Base-by-base conservation (phyloP, 92 coral and sea anemone species). In the Siderastrea radians region DNA sequence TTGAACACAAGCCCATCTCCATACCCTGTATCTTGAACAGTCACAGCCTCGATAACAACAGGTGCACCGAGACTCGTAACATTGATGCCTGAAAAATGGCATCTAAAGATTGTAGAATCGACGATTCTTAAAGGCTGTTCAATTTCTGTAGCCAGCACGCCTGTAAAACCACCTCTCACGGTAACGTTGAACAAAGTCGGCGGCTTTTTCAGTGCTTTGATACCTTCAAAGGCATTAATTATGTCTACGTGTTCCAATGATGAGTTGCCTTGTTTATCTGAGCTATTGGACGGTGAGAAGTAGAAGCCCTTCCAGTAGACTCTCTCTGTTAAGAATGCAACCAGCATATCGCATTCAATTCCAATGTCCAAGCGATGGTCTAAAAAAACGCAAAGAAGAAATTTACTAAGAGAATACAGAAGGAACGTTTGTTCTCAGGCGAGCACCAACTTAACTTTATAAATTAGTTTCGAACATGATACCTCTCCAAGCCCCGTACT, bases 241-340 rank as follows among this genome's bases (percentile, higher is more conserved):
- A 83, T 83, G 11, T 83, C 87, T 5, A 48, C 87, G 71, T 83
- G 49, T 49, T 83, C 87, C 72, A 83, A 58, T 3, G 61, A 72
- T 13, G 79, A 59, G 60, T 50, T 83, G 19, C 13, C 57, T 26
- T 58, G 55, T 12, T 43, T 13, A 8, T 60, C 16, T 2, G 71
- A 7, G 72, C 49, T 44, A 43, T 72, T 83, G 10, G 10, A 38
- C 4, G 79, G 52, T 45, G 72, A 62, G 55, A 90, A 86, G 45
- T 79, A 68, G 10, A 90, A 72, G 1, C 93, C 93, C 7, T 57
- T 75, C 93, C 93, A 90, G 55, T 55, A 86, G 7, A 81, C 66
- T 8, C 26, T 78, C 54, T 79, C 67, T 7, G 48, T 65, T 65
- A 83, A 69, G 7, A 76, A 75, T n/a, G 88, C 17, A 44, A 77